phyloP scores from a whole-genome alignment of 2,888 invertebrate genomes.

The Aricia artaxerxes region DNA sequence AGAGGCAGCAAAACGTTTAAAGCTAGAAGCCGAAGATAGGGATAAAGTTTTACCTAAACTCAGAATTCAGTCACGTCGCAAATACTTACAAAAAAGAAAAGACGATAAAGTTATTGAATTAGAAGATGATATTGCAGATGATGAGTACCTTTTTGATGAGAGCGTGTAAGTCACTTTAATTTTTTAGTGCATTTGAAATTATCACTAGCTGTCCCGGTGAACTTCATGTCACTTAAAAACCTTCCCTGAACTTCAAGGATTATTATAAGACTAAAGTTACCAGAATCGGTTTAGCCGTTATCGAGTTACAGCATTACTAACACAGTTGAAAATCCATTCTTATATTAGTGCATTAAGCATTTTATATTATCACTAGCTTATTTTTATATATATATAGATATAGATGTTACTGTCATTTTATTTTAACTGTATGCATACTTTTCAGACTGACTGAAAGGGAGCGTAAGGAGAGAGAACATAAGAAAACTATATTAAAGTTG shows the following conservation, averaged over 20 bases:
- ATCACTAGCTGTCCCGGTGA: no score
- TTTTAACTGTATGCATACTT: constrained; percentile 17
- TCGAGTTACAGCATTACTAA: no score
- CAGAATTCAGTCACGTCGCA: constrained; percentile 93
- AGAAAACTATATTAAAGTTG: constrained; percentile 92
- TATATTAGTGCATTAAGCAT: not conserved
- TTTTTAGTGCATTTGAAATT: not conserved
- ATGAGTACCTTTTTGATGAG: constrained; percentile 96
- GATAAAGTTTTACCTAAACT: constrained; percentile 93
- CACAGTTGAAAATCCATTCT: no score
- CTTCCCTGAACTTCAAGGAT: no score
- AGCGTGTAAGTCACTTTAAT: constrained; percentile 83
- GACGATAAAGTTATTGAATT: constrained; percentile 97
- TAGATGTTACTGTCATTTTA: not conserved
- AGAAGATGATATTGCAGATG: constrained; percentile 96
- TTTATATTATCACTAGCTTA: not conserved
- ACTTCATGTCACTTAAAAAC: no score
- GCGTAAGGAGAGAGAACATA: constrained; percentile 90
- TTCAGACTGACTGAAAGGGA: constrained; percentile 92
- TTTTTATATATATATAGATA: no score
- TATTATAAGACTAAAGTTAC: no score
- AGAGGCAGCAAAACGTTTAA: constrained; percentile 94
- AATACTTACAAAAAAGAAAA: constrained; percentile 97
- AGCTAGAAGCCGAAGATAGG: constrained; percentile 91
- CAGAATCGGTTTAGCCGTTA: no score